These are phyloP conservation scores for Stenodema calcarata DNA, from an alignment of 2,888 invertebrate species.

Conservation along the genomic window DNA sequence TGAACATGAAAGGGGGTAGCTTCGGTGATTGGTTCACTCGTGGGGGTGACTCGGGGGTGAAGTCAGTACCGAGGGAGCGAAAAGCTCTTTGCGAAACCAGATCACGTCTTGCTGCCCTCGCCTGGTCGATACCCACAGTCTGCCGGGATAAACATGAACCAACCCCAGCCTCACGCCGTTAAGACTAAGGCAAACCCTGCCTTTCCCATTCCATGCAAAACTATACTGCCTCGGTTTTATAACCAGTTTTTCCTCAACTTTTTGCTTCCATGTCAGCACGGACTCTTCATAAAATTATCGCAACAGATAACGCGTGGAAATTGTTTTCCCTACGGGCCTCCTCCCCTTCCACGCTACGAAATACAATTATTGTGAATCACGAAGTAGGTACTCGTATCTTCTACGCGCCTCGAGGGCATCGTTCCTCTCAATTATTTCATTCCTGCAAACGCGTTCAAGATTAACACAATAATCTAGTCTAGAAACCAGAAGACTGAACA, in stretches of 20 bases:
- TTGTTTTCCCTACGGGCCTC: not conserved
- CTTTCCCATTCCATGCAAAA: slow-evolving; percentile 16
- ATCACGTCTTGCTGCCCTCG: slow-evolving; percentile 49
- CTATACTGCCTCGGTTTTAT: slow-evolving; percentile 10
- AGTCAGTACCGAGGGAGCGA: not conserved
- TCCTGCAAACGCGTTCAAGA: too few species aligned
- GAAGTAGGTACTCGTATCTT: too few species aligned
- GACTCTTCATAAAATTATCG: not conserved
- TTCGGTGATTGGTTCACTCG: slow-evolving; percentile 45
- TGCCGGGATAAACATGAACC: slow-evolving; percentile 51
- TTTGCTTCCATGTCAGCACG: not conserved
- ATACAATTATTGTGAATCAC: too few species aligned
- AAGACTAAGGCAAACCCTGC: slow-evolving; percentile 30
- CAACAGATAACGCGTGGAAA: not conserved
- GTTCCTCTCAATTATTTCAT: too few species aligned
- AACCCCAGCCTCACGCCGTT: slow-evolving; percentile 35
- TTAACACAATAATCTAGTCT: too few species aligned
- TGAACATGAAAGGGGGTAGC: slow-evolving; percentile 5
- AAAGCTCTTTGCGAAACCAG: slow-evolving; percentile 38
- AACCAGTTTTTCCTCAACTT: slow-evolving; percentile 10
- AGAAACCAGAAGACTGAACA: too few species aligned
- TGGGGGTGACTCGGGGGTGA: slow-evolving; percentile 12
- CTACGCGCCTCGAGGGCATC: too few species aligned
- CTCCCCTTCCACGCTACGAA: not conserved
- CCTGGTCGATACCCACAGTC: slow-evolving; percentile 51